These are phyloP conservation scores for Cecidostiba fungosa DNA, from an alignment of 2,888 invertebrate species.

Conservation along the genomic window DNA sequence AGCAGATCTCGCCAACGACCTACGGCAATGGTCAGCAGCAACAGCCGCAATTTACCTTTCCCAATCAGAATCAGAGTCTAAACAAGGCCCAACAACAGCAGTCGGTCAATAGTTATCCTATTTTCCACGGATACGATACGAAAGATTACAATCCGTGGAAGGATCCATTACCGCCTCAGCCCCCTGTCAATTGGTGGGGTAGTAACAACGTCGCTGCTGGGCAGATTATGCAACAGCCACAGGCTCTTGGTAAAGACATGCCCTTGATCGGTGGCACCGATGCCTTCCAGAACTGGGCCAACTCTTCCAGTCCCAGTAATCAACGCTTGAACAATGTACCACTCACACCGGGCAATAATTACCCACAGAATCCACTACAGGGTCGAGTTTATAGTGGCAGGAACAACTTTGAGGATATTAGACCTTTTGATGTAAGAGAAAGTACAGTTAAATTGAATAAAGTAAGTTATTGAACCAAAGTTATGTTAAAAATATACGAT, in stretches of 20 bases:
- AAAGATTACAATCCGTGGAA: conserved; percentile 76
- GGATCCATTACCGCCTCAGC: conserved; percentile 73
- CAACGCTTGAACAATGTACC: conserved; percentile 68
- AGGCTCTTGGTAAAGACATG: conserved; percentile 67
- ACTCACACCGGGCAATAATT: conserved; percentile 70
- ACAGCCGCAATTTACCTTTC: conserved; percentile 70
- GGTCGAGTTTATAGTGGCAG: conserved; percentile 67
- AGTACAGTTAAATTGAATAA: conserved; percentile 14
- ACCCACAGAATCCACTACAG: conserved; percentile 70
- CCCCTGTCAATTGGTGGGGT: conserved; percentile 75
- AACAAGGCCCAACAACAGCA: conserved; percentile 63
- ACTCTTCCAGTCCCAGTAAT: conserved; percentile 66
- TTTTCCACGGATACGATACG: conserved; percentile 72
- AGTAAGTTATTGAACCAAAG: background rate
- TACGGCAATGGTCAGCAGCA: conserved; percentile 67
- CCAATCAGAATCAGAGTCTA: conserved; percentile 66
- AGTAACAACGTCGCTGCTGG: conserved; percentile 60
- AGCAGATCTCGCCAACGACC: conserved; percentile 70
- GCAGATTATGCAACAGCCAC: conserved; percentile 66
- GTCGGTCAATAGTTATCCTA: conserved; percentile 68
- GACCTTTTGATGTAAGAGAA: conserved; percentile 71
- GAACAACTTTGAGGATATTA: conserved; percentile 71
- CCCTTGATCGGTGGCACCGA: conserved; percentile 63
- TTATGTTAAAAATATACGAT: conserved; percentile 21
- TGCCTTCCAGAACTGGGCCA: conserved; percentile 74